Percentiles rank a stretch among this genome's conserved stretches.
These are phyloP conservation scores for Danionella dracula DNA, from an alignment of 2,797 vertebrate genomes.

Conservation along the genomic window DNA sequence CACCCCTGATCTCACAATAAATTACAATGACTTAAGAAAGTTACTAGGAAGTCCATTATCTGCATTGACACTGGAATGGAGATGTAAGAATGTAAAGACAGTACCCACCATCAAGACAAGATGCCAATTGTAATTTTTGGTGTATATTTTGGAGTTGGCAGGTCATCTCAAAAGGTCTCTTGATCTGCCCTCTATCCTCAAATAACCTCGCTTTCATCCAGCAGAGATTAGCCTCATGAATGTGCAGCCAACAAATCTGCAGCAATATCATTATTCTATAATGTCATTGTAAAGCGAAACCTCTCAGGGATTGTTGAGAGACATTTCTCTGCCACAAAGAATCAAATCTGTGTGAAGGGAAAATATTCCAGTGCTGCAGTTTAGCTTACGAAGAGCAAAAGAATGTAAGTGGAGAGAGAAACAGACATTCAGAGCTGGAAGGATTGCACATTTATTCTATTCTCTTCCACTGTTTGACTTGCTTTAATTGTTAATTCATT, in stretches of 20 bases:
- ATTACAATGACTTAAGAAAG: too few relatives aligned
- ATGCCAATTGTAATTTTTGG: too few relatives aligned
- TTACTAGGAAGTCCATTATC: too few relatives aligned
- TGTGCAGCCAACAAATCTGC: neutral
- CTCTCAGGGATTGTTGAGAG: neutral
- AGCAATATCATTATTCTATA: neutral
- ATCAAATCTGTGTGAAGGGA: too few relatives aligned
- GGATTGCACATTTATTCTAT: constrained; percentile 17
- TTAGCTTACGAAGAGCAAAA: constrained; percentile 3
- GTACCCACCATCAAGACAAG: too few relatives aligned
- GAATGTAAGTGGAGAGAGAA: neutral
- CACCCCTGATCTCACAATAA: too few relatives aligned
- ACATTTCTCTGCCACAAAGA: too few relatives aligned
- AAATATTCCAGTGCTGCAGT: constrained; percentile 8
- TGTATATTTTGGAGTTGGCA: too few relatives aligned
- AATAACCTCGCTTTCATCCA: neutral
- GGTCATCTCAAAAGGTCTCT: too few relatives aligned
- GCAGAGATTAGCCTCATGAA: neutral
- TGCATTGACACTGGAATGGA: too few relatives aligned
- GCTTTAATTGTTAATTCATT: constrained; percentile 31
- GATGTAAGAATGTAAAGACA: too few relatives aligned
- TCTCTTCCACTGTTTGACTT: constrained; percentile 24
- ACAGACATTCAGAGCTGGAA: constrained; percentile 11
- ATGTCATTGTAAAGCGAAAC: neutral
- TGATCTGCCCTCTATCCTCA: neutral